These are phyloP conservation scores for Danio aesculapii DNA, from an alignment of 2,797 vertebrate genomes.

Conservation along the genomic window DNA sequence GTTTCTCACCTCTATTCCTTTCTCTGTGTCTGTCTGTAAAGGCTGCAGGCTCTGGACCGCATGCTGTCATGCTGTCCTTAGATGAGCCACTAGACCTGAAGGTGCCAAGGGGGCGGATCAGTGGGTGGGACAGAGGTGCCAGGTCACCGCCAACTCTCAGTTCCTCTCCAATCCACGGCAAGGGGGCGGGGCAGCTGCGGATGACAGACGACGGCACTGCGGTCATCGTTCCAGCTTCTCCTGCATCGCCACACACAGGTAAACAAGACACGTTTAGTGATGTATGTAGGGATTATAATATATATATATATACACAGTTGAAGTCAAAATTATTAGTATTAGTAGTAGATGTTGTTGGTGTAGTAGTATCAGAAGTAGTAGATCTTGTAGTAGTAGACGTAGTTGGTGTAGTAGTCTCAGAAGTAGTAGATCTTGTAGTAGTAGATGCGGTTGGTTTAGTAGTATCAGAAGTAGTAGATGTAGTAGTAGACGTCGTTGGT, in stretches of 20 bases:
- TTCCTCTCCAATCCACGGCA: conserved; percentile 69
- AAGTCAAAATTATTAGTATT: too few species aligned
- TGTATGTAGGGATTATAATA: too few species aligned
- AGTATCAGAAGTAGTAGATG: too few species aligned
- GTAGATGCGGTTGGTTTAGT: too few species aligned
- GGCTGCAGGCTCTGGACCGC: conserved; percentile 68
- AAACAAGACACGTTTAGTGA: neutral
- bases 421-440: too few species aligned
- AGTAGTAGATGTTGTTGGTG: too few species aligned
- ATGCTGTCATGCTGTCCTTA: conserved; percentile 88
- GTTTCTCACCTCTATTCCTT: conserved; percentile 6
- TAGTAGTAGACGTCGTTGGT: too few species aligned
- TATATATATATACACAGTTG: too few species aligned
- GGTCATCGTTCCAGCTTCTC: conserved; percentile 79
- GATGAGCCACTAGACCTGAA: conserved; percentile 97
- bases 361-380: too few species aligned
- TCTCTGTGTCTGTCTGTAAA: conserved; percentile 62
- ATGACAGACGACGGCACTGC: conserved; percentile 83
- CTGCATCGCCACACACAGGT: conserved; percentile 81
- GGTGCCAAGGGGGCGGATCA: conserved; percentile 83
- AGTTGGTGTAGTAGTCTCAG: too few species aligned
- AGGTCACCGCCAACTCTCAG: conserved; percentile 68
- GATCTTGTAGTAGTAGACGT: too few species aligned
- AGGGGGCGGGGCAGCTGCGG: conserved; percentile 78
- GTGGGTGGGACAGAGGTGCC: conserved; percentile 77